Percentiles rank a stretch among this genome's conserved stretches.
These are phyloP conservation scores for Chionis minor DNA, from an alignment of 2,113 vertebrate species.

Conservation along the genomic window DNA sequence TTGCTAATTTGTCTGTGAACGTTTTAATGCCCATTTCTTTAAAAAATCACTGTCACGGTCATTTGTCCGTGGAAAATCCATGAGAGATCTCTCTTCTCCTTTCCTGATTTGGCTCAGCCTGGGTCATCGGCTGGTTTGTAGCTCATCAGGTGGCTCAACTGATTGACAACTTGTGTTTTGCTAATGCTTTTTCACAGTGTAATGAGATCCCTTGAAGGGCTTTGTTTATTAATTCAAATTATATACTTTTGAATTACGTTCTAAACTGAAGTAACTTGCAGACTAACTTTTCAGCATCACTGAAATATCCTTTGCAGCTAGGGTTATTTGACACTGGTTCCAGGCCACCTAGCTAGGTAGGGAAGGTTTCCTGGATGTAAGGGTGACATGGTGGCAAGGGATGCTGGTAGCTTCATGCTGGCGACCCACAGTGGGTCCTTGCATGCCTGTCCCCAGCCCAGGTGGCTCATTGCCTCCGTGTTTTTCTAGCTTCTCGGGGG, in stretches of 20 bases:
- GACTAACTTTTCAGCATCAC: background rate
- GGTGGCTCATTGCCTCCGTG: background rate
- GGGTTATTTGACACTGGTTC: background rate
- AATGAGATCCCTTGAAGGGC: slow-evolving; percentile 28
- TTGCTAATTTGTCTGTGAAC: background rate
- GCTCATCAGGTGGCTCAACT: background rate
- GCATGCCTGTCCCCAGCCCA: background rate
- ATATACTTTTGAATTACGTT: slow-evolving; percentile 32
- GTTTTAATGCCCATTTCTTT: background rate
- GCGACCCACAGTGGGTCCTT: background rate
- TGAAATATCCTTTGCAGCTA: background rate
- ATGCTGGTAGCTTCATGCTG: background rate
- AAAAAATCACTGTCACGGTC: background rate
- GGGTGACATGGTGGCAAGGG: background rate
- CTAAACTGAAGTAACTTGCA: slow-evolving; percentile 25
- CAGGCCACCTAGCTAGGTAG: background rate
- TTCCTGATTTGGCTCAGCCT: background rate
- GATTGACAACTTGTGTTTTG: slow-evolving; percentile 22
- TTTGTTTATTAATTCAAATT: slow-evolving; percentile 57
- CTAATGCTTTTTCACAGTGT: slow-evolving; percentile 30
- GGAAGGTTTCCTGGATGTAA: background rate
- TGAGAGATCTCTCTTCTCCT: background rate
- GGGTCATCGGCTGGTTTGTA: background rate
- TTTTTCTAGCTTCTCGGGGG: background rate
- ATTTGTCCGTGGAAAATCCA: background rate